Evolutionary conservation across 2,888 invertebrate genomes (phyloP), one percentile per base, ranked within the genome.

Genomic region (Teinopalpus imperialis): DNA sequence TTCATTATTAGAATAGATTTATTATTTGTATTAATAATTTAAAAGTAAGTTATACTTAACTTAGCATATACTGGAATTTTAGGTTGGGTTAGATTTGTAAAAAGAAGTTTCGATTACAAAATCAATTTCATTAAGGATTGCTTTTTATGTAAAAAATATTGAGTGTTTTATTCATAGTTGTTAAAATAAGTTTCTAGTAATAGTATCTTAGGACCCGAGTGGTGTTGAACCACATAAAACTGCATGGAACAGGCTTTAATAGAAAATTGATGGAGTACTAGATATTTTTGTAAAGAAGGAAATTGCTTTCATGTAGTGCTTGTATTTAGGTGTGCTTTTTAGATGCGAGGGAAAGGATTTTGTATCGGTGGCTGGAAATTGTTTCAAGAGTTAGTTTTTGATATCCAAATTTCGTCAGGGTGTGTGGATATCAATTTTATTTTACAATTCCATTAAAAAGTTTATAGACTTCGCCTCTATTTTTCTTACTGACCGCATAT

Each of bases 231-330:
- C 56, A 53, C 51, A 57, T 51, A 27, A 65, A 69, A 66, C 53
- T 75, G 81, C 81, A 65, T 73, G 81, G 81, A 76, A 69, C 69
- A 61, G 78, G 81, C 81, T 82, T 82, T 82, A 82, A 81, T 73
- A 73, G 66, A 52, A 56, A 60, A 63, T 66, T 69, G 67, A 63
- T 66, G 67, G 45, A 42, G 43, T 3, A 27, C 32, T 8, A 32
- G 30, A 56, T 54, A 50, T 47, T 49, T 51, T 49, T 52, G 35
- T 51, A 48, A 37, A 3, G 24, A 29, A 39, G 21, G 27, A 35
- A 41, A 8, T 8, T 31, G 24, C n/a, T 30, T 2, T 20, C 2
- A n/a, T 24, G 9, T 43, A 29, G 30, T 14, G 16, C 37, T 37
- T 31, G 16, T 30, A 43, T 16, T 24, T 37, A 30, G 7, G 13